Conservation (phyloP, 92 coral and sea anemone genomes). For the Parazoanthus atlanticus region DNA sequence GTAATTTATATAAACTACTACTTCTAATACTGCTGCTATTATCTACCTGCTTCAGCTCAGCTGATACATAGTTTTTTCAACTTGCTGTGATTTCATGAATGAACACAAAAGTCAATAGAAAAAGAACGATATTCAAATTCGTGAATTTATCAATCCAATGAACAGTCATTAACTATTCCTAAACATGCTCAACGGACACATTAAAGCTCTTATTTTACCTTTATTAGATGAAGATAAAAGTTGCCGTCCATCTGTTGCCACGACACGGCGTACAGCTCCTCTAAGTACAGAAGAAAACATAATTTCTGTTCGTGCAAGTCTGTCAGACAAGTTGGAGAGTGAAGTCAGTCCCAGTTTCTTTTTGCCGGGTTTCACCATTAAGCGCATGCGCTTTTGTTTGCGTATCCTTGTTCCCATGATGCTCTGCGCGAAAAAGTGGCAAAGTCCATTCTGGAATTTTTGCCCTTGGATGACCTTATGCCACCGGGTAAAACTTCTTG, state of each 20-base stretch:
- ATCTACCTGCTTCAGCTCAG: neutral
- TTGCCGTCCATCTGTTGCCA: conserved; percentile 59
- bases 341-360: conserved; percentile 38
- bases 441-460: conserved; percentile 46
- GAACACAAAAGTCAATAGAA: neutral
- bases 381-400: conserved; percentile 88
- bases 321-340: conserved; percentile 43
- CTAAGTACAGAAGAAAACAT: conserved; percentile 86
- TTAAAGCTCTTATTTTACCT: conserved; percentile 44
- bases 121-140: neutral
- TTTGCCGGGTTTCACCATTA: conserved; percentile 45
- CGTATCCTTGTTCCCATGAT: conserved; percentile 70
- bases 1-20: neutral
- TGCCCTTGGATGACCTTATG: conserved; percentile 37
- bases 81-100: conserved; percentile 2
- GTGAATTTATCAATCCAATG: neutral
- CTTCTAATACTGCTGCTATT: neutral
- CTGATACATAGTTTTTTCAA: neutral
- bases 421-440: conserved; percentile 47
- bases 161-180: neutral
- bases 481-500: no score
- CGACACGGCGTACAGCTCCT: conserved; percentile 68
- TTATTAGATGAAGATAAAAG: conserved; percentile 60
- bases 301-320: conserved; percentile 27
- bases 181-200: neutral